A percentile compares a stretch with the other conserved stretches of the same genome.
Conservation (phyloP, 2,888 invertebrate genomes). For the Flexamia atlantica region DNA sequence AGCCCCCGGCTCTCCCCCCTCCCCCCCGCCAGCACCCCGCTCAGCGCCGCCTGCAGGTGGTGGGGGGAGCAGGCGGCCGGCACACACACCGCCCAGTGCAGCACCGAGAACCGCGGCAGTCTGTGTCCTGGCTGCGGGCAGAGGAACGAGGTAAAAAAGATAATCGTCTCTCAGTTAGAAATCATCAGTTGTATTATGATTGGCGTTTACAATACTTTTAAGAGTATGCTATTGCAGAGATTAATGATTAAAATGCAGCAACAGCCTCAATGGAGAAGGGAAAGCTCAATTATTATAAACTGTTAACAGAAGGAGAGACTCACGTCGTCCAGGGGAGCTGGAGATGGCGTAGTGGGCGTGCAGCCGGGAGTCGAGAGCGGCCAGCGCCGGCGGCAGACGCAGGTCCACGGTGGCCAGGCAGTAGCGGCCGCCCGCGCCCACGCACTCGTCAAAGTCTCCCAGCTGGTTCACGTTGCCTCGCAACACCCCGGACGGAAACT, state of each 20-base stretch:
- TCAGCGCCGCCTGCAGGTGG: slow-evolving; percentile 77
- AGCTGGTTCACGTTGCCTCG: slow-evolving; percentile 84
- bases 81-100: slow-evolving; percentile 80
- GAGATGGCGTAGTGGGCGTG: slow-evolving; percentile 69
- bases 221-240: too few species aligned
- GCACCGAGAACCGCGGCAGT: slow-evolving; percentile 78
- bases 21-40: slow-evolving; percentile 69
- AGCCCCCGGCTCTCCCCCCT: slow-evolving; percentile 73
- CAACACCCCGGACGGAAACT: slow-evolving; percentile 81
- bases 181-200: too few species aligned
- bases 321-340: slow-evolving; percentile 72
- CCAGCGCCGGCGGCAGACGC: slow-evolving; percentile 37
- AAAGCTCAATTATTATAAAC: too few species aligned
- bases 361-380: slow-evolving; percentile 52
- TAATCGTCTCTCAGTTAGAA: too few species aligned
- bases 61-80: slow-evolving; percentile 78
- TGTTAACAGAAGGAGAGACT: too few species aligned
- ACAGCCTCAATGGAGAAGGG: too few species aligned
- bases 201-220: too few species aligned
- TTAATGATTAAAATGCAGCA: too few species aligned
- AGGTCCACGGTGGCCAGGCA: slow-evolving; percentile 68
- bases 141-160: neutral
- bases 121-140: slow-evolving; percentile 78
- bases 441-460: slow-evolving; percentile 84
- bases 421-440: slow-evolving; percentile 72